Percentiles rank a stretch among this genome's conserved stretches.
phyloP scores from a whole-genome alignment of 2,113 vertebrate genomes.

The Camelus dromedarius region DNA sequence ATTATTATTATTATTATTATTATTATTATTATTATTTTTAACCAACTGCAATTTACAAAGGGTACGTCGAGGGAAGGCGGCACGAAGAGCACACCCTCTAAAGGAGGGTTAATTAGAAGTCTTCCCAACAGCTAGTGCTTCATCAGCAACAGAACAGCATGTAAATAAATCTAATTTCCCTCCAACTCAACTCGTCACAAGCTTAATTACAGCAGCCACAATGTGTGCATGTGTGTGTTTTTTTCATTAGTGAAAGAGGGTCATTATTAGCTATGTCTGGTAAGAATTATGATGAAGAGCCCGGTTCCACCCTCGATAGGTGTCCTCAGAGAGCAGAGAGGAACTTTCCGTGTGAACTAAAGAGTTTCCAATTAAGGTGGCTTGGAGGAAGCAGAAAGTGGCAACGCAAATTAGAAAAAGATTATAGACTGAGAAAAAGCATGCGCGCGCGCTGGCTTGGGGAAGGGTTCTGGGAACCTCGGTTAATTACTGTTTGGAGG shows the following conservation, averaged over 20 bases:
- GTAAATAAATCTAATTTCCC: slow-evolving; percentile 98
- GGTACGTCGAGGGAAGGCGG: slow-evolving; percentile 69
- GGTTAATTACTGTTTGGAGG: slow-evolving; percentile 74
- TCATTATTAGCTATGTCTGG: slow-evolving; percentile 83
- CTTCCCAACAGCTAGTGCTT: slow-evolving; percentile 89
- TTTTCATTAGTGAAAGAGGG: slow-evolving; percentile 87
- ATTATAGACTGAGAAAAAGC: not conserved
- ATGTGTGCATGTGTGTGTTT: slow-evolving; percentile 79
- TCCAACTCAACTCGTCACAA: slow-evolving; percentile 87
- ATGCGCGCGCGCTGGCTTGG: not conserved
- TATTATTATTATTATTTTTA: slow-evolving; percentile 71
- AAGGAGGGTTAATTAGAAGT: slow-evolving; percentile 96
- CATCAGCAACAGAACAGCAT: slow-evolving; percentile 91
- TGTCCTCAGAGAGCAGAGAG: slow-evolving; percentile 79
- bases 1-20: slow-evolving; percentile 78
- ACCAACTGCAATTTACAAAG: slow-evolving; percentile 76
- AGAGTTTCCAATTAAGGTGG: slow-evolving; percentile 85
- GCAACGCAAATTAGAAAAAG: slow-evolving; percentile 74
- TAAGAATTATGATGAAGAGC: slow-evolving; percentile 78
- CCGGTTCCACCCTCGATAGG: slow-evolving; percentile 81
- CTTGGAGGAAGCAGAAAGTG: slow-evolving; percentile 78
- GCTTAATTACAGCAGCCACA: slow-evolving; percentile 90
- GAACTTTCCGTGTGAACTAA: slow-evolving; percentile 79
- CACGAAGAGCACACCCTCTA: slow-evolving; percentile 86
- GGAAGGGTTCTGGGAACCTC: slow-evolving; percentile 67